Evolutionary conservation across 2,888 invertebrate genomes (phyloP), one percentile per base, ranked within the genome.

Genomic region (Choristoneura rosaceana): DNA sequence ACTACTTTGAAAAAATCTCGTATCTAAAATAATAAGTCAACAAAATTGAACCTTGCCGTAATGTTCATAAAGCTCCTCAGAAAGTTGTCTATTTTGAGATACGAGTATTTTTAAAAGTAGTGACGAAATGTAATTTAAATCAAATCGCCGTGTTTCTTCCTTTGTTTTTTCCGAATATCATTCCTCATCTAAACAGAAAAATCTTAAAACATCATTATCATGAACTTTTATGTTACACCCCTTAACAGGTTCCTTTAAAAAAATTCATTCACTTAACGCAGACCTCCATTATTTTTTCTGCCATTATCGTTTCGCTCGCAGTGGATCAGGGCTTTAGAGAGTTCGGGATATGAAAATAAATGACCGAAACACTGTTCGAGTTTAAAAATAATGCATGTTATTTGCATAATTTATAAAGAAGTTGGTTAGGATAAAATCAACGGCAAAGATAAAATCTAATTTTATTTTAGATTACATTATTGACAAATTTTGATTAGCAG

Each of bases 281-380:
- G 47, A 2, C 52, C 3, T 43, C 61, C 61, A 62, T 62, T 62
- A 62, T 62, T 43, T 62, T 25, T 43, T 62, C 61, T 17, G 10
- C 61, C 61, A 45, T 62, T 62, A 62, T 62, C 61, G 43, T 62
- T 62, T 25, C 17, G 60, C 60, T 61, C 15, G 43, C 43, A 43
- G 43, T 62, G 61, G 61, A 62, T 43, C 25, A 17, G 61, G 52
- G 52, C 52, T 17, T 52, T 17, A 17, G 52, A 14, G 47, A 47
- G 60, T 61, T 61, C 43, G 12, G 69, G 69, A 69, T 33, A 62
- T 62, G 61, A 69, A 69, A 69, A 69, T 55, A 69, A 69, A 69
- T 69, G 52, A 52, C 33, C 25, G 12, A 52, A 69, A 69, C 52
- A 62, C 3, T 17, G 52, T 52, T 52, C 15, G 17, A 8, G 52